Percentiles rank a stretch among this genome's conserved stretches.
phyloP scores from a whole-genome alignment of 1,140 invertebrate species.

The Drosophila nigromelanica region DNA sequence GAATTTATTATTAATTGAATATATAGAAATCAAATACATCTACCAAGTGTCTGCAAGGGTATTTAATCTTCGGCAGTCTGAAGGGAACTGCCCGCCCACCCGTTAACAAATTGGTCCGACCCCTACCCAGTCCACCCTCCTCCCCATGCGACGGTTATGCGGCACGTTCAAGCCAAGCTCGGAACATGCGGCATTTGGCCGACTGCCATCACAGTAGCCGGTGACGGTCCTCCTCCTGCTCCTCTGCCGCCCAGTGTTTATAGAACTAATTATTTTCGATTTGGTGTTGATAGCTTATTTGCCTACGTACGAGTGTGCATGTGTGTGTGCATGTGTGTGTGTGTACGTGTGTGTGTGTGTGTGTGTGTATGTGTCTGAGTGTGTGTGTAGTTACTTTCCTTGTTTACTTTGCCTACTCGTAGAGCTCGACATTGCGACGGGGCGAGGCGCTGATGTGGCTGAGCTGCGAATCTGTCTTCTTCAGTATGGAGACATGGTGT shows the following conservation, averaged over 20 bases:
- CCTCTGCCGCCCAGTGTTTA: no score
- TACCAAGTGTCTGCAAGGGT: conserved; percentile 7
- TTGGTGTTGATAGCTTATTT: conserved; percentile 6
- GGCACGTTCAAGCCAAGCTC: conserved; percentile 41
- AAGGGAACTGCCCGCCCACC: conserved; percentile 10
- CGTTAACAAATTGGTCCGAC: conserved; percentile 59
- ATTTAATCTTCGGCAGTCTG: not conserved
- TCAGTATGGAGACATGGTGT: conserved; percentile 82
- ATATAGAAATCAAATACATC: no score
- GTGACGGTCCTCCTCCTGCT: not conserved
- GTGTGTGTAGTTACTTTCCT: conserved; percentile 2
- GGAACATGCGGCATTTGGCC: conserved; percentile 48
- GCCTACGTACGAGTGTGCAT: conserved; percentile 16
- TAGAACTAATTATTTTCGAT: not conserved
- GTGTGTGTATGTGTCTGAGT: conserved; percentile 7
- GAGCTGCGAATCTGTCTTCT: conserved; percentile 81
- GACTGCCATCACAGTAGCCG: conserved; percentile 64
- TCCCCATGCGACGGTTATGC: conserved; percentile 12
- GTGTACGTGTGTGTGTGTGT: not conserved
- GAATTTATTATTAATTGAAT: no score
- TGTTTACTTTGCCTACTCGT: conserved; percentile 51
- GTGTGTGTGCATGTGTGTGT: not conserved
- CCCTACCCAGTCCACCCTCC: conserved; percentile 7
- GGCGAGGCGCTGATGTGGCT: conserved; percentile 71
- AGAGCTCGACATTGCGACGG: conserved; percentile 74